Evolutionary conservation across 2,113 vertebrate genomes (phyloP), one percentile per base, ranked within the genome.

Genomic region (Chionodraco myersi): DNA sequence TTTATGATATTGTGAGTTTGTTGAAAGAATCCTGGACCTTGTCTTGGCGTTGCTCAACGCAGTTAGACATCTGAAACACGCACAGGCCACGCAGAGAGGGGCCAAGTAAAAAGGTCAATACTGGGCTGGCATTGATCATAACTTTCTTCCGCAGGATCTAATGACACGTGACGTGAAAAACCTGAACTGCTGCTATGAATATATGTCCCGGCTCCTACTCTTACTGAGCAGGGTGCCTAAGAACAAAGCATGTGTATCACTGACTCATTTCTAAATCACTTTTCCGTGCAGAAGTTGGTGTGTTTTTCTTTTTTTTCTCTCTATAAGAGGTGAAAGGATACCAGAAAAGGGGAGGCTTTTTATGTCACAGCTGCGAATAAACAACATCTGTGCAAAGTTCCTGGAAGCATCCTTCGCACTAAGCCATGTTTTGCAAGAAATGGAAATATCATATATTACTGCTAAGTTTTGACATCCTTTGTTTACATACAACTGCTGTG

Each of bases 321-420:
- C 9, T 57, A 67, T 52, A 18, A 58, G 36, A 16, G 11, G n/a
- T 59, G 23, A 81, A 73, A 60, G n/a, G 36, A 79, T 80, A 86
- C 76, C 77, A 85, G 63, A 72, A 57, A 56, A 81, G 54, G 72
- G 79, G 78, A 80, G 78, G 58, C 47, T 67, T 60, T 70, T 10
- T 74, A 75, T 53, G 45, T 73, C 48, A 69, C 77, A 65, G 75
- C 73, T 87, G 80, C 72, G 36, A 48, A 48, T 77, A 86, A 85
- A 84, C 73, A 82, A 45, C 52, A 34, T 53, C 1, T 8, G 23
- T 47, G 82, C 78, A 78, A 89, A 79, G 68, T 76, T 82, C 72
- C 68, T 84, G 72, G 68, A 78, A 72, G 82, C 75, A 21, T 54
- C 69, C 62, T 64, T 53, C 3, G 2, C 47, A 54, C 84, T 75